Evolutionary conservation across 2,797 vertebrate species (phyloP).

Genomic region (Avahi laniger): DNA sequence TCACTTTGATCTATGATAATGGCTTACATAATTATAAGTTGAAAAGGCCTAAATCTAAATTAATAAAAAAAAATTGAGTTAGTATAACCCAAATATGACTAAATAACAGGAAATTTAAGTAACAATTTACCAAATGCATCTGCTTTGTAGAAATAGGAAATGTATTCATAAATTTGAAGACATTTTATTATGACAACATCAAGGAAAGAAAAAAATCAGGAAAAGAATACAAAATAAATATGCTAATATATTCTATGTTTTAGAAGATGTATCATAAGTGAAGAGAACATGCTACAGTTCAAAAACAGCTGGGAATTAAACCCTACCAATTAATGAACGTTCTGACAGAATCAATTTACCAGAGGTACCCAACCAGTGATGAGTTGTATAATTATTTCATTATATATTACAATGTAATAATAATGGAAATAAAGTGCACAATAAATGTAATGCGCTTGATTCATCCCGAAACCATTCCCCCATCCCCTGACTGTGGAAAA

Average conservation of each 20-base stretch:
- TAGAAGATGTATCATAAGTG: background rate
- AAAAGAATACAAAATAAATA: background rate
- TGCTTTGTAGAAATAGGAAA: background rate
- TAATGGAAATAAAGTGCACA: no score
- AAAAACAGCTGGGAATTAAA: slow-evolving; percentile 40
- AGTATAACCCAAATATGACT: background rate
- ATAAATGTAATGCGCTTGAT: no score
- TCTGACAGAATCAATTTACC: background rate
- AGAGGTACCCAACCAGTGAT: no score
- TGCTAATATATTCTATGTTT: background rate
- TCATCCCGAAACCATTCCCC: no score
- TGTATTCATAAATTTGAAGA: background rate
- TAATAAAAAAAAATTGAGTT: background rate
- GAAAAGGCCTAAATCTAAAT: background rate
- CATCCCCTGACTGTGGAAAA: no score
- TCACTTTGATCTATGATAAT: background rate
- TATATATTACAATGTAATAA: no score
- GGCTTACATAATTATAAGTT: background rate
- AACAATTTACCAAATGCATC: background rate
- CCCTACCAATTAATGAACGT: background rate
- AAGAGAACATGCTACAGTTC: background rate
- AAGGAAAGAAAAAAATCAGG: background rate
- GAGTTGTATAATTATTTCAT: no score
- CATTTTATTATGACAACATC: slow-evolving; percentile 41
- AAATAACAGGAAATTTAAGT: background rate